Evolutionary conservation across 2,113 vertebrate species (phyloP).

Genomic region (Tamias sibiricus): DNA sequence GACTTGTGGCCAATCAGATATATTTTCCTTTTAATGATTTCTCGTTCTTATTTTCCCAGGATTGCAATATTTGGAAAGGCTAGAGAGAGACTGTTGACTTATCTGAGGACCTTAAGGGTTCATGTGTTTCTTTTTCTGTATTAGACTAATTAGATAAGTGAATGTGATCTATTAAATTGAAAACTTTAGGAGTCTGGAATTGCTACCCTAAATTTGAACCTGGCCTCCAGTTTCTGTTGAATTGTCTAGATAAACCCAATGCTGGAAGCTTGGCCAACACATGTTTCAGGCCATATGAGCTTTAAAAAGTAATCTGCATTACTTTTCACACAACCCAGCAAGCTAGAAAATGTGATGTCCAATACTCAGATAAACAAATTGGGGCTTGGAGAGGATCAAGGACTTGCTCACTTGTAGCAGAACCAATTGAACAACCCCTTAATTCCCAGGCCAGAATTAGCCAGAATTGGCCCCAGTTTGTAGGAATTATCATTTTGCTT

Average conservation of each 20-base stretch:
- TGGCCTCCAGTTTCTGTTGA: not conserved
- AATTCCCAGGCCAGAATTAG: not conserved
- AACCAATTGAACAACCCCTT: not conserved
- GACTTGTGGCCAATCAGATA: constrained; percentile 60
- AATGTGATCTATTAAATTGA: constrained; percentile 2
- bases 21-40: constrained; percentile 34
- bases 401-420: not conserved
- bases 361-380: not conserved
- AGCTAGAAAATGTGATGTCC: not conserved
- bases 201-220: constrained; percentile 9
- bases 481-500: not conserved
- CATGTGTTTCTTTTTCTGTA: constrained; percentile 42
- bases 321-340: not conserved
- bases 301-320: not conserved
- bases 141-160: constrained; percentile 45
- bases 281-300: not conserved
- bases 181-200: not conserved
- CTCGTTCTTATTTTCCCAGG: constrained; percentile 10
- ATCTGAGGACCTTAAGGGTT: constrained; percentile 10
- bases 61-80: constrained; percentile 29
- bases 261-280: not conserved
- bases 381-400: not conserved
- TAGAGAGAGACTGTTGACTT: constrained; percentile 34
- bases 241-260: constrained; percentile 23
- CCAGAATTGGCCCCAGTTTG: not conserved